These are phyloP conservation scores for Zhengitettix transpicula DNA, from an alignment of 2,888 invertebrate genomes.

Conservation along the genomic window DNA sequence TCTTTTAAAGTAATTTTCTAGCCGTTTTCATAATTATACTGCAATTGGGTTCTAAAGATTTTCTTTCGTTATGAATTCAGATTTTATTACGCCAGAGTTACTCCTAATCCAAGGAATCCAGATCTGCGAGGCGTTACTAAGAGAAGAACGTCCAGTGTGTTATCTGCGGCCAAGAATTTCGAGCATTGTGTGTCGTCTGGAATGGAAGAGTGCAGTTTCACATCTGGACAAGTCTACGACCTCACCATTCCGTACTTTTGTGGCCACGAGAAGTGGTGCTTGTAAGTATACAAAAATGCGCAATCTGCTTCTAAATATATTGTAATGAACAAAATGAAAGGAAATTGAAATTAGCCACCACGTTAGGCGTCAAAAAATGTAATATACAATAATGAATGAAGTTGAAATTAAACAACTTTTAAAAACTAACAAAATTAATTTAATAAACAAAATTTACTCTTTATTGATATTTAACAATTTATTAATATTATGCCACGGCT, in stretches of 20 bases:
- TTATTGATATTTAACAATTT: too few relatives aligned
- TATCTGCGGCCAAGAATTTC: slow-evolving; percentile 12
- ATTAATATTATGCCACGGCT: too few relatives aligned
- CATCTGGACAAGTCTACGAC: slow-evolving; percentile 25
- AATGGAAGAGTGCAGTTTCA: slow-evolving; percentile 27
- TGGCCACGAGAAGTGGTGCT: slow-evolving; percentile 39
- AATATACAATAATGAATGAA: too few relatives aligned
- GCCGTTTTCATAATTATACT: background rate
- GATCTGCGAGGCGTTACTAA: slow-evolving; percentile 10
- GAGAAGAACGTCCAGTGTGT: slow-evolving; percentile 1
- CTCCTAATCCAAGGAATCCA: slow-evolving; percentile 16
- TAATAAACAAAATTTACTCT: too few relatives aligned
- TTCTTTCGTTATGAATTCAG: slow-evolving; percentile 11
- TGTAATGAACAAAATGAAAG: too few relatives aligned
- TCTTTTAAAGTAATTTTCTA: too few relatives aligned
- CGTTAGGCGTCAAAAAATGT: too few relatives aligned
- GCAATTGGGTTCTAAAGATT: background rate
- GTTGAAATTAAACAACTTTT: too few relatives aligned
- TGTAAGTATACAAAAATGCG: slow-evolving; percentile 27
- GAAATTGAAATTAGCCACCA: too few relatives aligned
- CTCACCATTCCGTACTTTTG: slow-evolving; percentile 43
- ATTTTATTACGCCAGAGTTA: slow-evolving; percentile 20
- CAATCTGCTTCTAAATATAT: background rate
- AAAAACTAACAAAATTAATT: too few relatives aligned
- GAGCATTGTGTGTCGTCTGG: slow-evolving; percentile 24